Evolutionary conservation across 35 echinoderm and acorn worm genomes (phyloP).

Genomic region (Apostichopus japonicus): DNA sequence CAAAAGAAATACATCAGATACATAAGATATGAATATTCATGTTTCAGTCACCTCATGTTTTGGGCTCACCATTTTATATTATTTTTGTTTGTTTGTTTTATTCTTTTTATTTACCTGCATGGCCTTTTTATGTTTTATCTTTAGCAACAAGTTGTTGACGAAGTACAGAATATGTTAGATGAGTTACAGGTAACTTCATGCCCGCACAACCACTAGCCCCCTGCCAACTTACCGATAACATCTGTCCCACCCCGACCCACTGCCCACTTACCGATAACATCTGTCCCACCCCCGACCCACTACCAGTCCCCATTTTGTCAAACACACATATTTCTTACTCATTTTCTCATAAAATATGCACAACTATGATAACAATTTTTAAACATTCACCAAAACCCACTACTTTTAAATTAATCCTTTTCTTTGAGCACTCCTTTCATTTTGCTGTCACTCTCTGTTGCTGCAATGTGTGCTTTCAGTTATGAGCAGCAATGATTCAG

Average conservation of each 20-base stretch:
- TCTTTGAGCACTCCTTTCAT: neutral
- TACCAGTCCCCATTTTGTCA: neutral
- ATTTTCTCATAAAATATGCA: neutral
- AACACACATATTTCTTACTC: neutral
- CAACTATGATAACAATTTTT: neutral
- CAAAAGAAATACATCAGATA: too few relatives aligned
- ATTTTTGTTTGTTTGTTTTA: neutral
- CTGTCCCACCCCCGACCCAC: neutral
- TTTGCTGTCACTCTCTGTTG: too few relatives aligned
- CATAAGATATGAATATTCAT: too few relatives aligned
- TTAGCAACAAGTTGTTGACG: conserved; percentile 44
- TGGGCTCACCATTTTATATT: too few relatives aligned
- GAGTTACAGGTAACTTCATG: conserved; percentile 25
- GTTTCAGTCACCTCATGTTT: too few relatives aligned
- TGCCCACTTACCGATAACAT: neutral
- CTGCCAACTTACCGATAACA: too few relatives aligned
- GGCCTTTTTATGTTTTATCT: conserved; percentile 19
- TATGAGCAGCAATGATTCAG: too few relatives aligned
- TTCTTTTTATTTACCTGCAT: conserved; percentile 8
- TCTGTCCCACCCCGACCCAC: neutral
- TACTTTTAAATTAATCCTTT: neutral
- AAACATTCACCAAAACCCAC: neutral
- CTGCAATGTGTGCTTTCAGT: too few relatives aligned
- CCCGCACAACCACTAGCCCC: neutral
- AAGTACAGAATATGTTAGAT: conserved; percentile 24